phyloP scores from a whole-genome alignment of 2,797 vertebrate genomes.

The Xenopus petersii region DNA sequence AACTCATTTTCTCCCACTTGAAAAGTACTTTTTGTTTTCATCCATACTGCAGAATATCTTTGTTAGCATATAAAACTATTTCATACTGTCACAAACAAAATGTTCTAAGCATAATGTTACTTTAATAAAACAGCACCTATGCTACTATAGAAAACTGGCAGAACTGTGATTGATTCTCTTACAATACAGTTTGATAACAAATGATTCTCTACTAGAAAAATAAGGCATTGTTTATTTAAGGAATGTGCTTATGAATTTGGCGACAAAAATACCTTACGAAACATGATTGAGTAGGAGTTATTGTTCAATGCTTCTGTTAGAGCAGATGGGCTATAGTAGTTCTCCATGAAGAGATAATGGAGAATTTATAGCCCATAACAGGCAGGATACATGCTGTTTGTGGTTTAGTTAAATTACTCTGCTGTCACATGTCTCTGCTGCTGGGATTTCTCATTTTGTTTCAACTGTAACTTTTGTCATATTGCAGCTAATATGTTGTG shows the following conservation, averaged over 20 bases:
- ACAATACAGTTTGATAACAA: neutral
- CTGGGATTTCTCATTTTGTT: neutral
- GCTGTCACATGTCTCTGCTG: neutral
- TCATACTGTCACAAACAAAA: neutral
- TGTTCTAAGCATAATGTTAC: neutral
- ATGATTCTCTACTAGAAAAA: too few species aligned
- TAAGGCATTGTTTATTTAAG: too few species aligned
- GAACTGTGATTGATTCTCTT: neutral
- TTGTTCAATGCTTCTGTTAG: neutral
- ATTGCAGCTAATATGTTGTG: neutral
- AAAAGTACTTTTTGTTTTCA: neutral
- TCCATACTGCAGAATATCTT: neutral
- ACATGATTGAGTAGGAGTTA: neutral
- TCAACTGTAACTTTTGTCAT: neutral
- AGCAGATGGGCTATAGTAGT: slow-evolving; percentile 2
- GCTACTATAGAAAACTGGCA: neutral
- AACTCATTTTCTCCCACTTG: neutral
- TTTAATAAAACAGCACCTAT: neutral
- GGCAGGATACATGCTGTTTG: neutral
- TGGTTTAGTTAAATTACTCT: slow-evolving; percentile 4
- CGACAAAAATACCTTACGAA: neutral
- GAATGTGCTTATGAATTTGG: neutral
- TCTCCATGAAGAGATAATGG: slow-evolving; percentile 4
- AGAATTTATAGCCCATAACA: slow-evolving; percentile 6
- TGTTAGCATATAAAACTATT: neutral